phyloP scores from a whole-genome alignment of 2,797 vertebrate species.

The Sitta carolinensis region DNA sequence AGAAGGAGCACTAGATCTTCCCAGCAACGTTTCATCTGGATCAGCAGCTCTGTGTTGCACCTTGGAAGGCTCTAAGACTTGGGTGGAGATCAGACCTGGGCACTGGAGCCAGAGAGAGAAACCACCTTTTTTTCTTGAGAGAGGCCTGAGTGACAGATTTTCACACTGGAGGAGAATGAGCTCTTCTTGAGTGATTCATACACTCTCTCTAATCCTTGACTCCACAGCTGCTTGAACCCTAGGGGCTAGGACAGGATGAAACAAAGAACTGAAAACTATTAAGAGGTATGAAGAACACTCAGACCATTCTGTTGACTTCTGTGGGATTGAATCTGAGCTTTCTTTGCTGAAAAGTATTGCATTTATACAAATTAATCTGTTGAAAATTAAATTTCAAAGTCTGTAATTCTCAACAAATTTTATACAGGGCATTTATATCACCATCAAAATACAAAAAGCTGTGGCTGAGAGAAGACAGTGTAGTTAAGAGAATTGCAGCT shows the following conservation, averaged over 20 bases:
- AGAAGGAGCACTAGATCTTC: not conserved
- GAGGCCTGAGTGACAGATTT: not conserved
- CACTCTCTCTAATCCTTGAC: not conserved
- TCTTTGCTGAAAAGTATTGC: not conserved
- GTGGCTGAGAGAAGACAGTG: not conserved
- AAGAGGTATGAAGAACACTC: not conserved
- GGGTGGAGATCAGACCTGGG: not conserved
- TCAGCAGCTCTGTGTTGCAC: rapidly evolving
- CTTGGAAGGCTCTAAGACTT: not conserved
- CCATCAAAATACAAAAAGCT: not conserved
- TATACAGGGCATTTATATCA: not conserved
- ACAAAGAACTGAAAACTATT: not conserved
- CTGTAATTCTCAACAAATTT: not conserved
- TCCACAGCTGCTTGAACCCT: not conserved
- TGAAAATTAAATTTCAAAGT: not conserved
- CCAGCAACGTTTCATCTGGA: not conserved
- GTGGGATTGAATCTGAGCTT: not conserved
- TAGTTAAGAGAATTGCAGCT: not conserved
- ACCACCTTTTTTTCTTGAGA: not conserved
- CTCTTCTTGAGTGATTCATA: not conserved
- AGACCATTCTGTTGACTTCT: not conserved
- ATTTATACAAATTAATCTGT: not conserved
- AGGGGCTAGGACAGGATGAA: not conserved
- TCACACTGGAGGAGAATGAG: not conserved
- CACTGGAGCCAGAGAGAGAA: not conserved